Evolutionary conservation across 2,113 vertebrate species (phyloP).

Genomic region (Pyxicephalus adspersus): DNA sequence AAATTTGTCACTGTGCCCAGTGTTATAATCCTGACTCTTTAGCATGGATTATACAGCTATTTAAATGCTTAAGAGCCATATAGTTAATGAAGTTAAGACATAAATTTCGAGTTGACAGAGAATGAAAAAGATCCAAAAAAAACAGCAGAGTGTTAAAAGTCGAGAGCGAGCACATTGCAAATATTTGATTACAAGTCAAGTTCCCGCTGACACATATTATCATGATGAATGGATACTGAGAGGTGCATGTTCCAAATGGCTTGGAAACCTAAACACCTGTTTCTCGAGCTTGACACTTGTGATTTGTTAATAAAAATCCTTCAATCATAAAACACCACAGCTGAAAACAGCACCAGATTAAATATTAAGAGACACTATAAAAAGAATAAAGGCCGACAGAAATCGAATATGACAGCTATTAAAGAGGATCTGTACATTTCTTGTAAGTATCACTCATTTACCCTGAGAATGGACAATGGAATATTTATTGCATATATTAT

Average conservation of each 20-base stretch:
- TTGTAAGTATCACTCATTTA: background rate
- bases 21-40: constrained; percentile 10
- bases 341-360: constrained; percentile 11
- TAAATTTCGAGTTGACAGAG: constrained; percentile 30
- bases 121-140: constrained; percentile 34
- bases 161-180: constrained; percentile 25
- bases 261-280: constrained; percentile 45
- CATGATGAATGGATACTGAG: constrained; percentile 41
- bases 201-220: constrained; percentile 43
- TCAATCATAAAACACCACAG: background rate
- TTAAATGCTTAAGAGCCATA: constrained; percentile 27
- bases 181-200: constrained; percentile 53
- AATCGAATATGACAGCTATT: too few relatives aligned
- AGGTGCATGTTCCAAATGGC: constrained; percentile 36
- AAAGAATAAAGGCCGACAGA: background rate
- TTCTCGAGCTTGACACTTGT: constrained; percentile 26
- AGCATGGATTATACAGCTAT: constrained; percentile 27
- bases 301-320: constrained; percentile 25
- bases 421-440: too few relatives aligned
- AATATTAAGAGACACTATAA: background rate
- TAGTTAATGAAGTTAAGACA: constrained; percentile 33
- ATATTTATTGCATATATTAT: background rate
- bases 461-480: background rate
- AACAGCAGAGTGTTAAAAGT: constrained; percentile 30
- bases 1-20: background rate